phyloP scores from a whole-genome alignment of 2,888 invertebrate species.

The Cyaniris semiargus region DNA sequence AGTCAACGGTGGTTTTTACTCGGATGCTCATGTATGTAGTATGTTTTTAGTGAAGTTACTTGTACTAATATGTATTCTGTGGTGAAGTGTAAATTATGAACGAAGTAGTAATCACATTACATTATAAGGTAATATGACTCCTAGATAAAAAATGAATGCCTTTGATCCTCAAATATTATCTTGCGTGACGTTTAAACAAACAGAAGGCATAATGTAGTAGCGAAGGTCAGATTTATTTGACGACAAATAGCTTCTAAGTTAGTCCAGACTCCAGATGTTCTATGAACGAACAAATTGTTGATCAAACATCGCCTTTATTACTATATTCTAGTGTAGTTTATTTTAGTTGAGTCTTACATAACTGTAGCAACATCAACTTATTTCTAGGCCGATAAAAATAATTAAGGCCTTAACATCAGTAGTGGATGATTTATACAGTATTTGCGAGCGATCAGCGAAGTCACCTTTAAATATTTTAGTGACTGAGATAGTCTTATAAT shows the following conservation, averaged over 20 bases:
- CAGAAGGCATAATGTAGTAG: conserved; percentile 24
- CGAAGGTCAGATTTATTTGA: conserved; percentile 34
- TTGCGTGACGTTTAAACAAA: conserved; percentile 32
- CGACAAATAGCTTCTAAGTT: conserved; percentile 23
- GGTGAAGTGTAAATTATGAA: background rate
- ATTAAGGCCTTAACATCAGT: no score
- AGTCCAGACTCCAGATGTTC: background rate
- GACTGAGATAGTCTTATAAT: no score
- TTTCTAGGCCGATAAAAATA: no score
- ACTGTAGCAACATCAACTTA: no score
- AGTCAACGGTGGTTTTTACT: background rate
- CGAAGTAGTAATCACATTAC: background rate
- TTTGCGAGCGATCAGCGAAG: no score
- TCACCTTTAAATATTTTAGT: no score
- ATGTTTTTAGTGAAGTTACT: background rate
- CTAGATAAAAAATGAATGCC: background rate
- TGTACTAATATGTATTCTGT: no score
- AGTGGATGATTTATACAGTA: no score
- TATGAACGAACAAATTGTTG: background rate
- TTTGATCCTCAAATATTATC: conserved; percentile 28
- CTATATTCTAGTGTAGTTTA: no score
- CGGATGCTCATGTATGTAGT: background rate
- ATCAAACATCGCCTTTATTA: background rate
- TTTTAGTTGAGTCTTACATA: no score
- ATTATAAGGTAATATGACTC: background rate